phyloP scores from a whole-genome alignment of 2,797 vertebrate species.

The Sebastes ruberrimus region DNA sequence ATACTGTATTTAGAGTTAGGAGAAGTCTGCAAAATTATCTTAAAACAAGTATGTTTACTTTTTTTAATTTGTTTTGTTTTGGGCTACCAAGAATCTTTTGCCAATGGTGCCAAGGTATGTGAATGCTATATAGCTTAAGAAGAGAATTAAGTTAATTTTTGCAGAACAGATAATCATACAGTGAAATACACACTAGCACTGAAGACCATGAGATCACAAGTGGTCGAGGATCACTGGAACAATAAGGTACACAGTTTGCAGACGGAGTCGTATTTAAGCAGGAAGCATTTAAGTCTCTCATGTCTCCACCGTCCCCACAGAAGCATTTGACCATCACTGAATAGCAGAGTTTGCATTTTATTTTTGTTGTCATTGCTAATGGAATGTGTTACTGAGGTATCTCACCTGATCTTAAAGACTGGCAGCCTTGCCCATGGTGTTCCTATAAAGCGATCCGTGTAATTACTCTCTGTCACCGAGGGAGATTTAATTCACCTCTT shows the following conservation, averaged over 20 bases:
- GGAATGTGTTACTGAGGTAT: constrained; percentile 84
- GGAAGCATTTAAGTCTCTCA: constrained; percentile 64
- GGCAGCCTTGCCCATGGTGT: constrained; percentile 70
- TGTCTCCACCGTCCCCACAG: constrained; percentile 53
- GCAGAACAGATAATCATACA: constrained; percentile 97
- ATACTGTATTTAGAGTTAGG: constrained; percentile 99
- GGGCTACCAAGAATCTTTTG: constrained; percentile 97
- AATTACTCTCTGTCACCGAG: constrained; percentile 26
- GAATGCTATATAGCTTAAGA: constrained; percentile 97
- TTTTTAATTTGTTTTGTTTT: constrained; percentile 79
- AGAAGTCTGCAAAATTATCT: constrained; percentile 93
- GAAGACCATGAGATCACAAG: constrained; percentile 89
- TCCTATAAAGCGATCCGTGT: constrained; percentile 28
- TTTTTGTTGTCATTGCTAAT: constrained; percentile 73
- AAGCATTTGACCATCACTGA: constrained; percentile 55
- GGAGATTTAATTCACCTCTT: constrained; percentile 23
- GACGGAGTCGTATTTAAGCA: constrained; percentile 59
- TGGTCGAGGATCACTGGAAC: constrained; percentile 83
- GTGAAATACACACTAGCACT: constrained; percentile 87
- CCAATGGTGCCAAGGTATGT: constrained; percentile 99
- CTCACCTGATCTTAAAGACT: constrained; percentile 69
- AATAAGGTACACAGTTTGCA: constrained; percentile 69
- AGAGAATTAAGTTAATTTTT: constrained; percentile 90
- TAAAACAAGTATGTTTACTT: constrained; percentile 94
- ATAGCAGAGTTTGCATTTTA: constrained; percentile 66